These are phyloP conservation scores for Drosophila bifasciata DNA, from an alignment of 1,140 invertebrate genomes.

Conservation along the genomic window DNA sequence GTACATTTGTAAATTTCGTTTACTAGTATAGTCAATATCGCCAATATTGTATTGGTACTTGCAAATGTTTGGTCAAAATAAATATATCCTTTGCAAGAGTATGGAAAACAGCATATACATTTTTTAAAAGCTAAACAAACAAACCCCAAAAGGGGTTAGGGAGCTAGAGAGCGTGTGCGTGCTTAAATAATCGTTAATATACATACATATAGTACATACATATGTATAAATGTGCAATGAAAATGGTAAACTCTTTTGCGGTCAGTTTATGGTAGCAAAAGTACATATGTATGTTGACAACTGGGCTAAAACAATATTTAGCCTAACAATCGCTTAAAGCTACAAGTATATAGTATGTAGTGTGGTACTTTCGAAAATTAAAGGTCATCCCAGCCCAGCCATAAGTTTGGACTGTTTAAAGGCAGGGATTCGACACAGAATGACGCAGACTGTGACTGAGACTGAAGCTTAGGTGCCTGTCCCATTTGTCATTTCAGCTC, in stretches of 20 bases:
- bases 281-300: conserved; percentile 38
- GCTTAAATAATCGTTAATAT: conserved; percentile 64
- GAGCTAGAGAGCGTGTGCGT: conserved; percentile 55
- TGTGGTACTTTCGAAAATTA: conserved; percentile 63
- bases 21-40: conserved; percentile 9
- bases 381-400: conserved; percentile 35
- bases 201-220: conserved; percentile 18
- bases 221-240: conserved; percentile 33
- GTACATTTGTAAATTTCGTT: neutral
- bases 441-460: conserved; percentile 7
- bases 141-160: neutral
- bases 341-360: no score
- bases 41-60: neutral
- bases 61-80: neutral
- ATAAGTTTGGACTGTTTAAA: conserved; percentile 21
- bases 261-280: conserved; percentile 34
- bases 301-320: conserved; percentile 38
- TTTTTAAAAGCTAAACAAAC: conserved; percentile 49
- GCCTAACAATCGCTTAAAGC: conserved; percentile 56
- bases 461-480: conserved; percentile 35
- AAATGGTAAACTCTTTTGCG: conserved; percentile 57
- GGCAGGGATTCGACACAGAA: conserved; percentile 26
- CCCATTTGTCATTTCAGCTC: conserved; percentile 63
- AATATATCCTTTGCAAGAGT: conserved; percentile 14
- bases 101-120: conserved; percentile 61